Conservation (phyloP, 2,797 vertebrate species). For the Nothura maculosa region DNA sequence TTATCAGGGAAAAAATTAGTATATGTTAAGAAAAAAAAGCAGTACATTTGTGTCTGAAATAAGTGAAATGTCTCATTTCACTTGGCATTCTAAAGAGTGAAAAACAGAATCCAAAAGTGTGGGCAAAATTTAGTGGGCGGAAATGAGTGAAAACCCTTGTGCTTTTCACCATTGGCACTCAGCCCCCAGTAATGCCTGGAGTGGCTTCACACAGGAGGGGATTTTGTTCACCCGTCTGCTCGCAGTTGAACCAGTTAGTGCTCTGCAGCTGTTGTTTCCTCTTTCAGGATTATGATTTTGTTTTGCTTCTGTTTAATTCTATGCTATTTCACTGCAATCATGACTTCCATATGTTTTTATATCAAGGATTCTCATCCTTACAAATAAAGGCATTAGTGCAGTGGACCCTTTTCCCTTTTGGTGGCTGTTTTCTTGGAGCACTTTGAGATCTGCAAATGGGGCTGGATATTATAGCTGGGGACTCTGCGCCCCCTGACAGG, state of each 20-base stretch:
- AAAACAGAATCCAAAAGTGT: neutral
- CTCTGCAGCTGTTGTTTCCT: neutral
- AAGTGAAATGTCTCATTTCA: conserved; percentile 3
- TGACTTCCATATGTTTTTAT: neutral
- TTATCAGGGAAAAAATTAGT: conserved; percentile 21
- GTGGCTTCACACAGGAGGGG: neutral
- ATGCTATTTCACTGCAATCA: neutral
- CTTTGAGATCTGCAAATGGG: neutral
- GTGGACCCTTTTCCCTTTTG: neutral
- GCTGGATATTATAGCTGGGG: neutral
- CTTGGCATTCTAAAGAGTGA: neutral
- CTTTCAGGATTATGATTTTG: neutral
- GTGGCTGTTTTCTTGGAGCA: neutral
- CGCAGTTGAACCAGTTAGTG: neutral
- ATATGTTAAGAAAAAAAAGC: neutral
- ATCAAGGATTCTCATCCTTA: neutral
- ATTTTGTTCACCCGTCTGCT: neutral
- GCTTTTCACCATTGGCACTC: neutral
- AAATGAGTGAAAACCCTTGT: neutral
- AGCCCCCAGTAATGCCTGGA: neutral
- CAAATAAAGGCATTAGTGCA: neutral
- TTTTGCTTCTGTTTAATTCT: neutral
- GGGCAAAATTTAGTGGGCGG: neutral
- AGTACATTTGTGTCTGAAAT: neutral
- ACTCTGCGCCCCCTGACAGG: neutral